Evolutionary conservation across 2,888 invertebrate species (phyloP).

Genomic region (Cheilosia vernalis): DNA sequence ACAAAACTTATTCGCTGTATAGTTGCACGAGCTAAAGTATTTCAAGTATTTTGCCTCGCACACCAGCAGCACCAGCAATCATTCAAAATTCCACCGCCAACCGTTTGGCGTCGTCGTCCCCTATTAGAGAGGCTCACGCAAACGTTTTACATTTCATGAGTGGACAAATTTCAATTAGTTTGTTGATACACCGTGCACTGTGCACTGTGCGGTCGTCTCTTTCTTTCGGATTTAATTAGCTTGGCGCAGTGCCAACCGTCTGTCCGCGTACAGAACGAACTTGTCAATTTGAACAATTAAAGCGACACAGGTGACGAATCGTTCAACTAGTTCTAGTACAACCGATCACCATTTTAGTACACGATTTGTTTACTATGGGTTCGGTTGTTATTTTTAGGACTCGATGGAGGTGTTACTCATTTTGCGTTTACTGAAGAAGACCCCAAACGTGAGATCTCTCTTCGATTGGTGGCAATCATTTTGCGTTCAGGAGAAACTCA

Average conservation of each 20-base stretch:
- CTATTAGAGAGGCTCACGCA: conserved; percentile 38
- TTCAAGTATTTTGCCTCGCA: conserved; percentile 28
- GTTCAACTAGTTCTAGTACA: conserved; percentile 51
- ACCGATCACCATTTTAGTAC: conserved; percentile 53
- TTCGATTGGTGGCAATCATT: conserved; percentile 32
- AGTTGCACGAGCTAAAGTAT: conserved; percentile 12
- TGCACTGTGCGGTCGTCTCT: conserved; percentile 16
- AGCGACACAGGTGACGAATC: conserved; percentile 62
- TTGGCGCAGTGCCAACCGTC: conserved; percentile 66
- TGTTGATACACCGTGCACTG: conserved; percentile 40
- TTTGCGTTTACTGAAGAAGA: conserved; percentile 18
- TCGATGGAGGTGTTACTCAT: conserved; percentile 54
- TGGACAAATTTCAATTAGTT: conserved; percentile 73
- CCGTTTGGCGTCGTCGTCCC: conserved; percentile 9
- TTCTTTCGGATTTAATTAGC: conserved; percentile 63
- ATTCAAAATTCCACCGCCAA: conserved; percentile 54
- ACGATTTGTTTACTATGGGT: conserved; percentile 11
- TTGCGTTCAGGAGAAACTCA: conserved; percentile 14
- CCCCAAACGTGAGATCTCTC: conserved; percentile 41
- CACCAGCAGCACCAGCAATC: conserved; percentile 48
- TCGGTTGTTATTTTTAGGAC: conserved; percentile 31
- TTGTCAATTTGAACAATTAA: conserved; percentile 75
- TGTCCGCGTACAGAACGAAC: conserved; percentile 64
- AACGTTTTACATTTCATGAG: conserved; percentile 67
- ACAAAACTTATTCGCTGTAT: conserved; percentile 14